phyloP scores from a whole-genome alignment of 2,113 vertebrate genomes.

The Sylvicapra grimmia region DNA sequence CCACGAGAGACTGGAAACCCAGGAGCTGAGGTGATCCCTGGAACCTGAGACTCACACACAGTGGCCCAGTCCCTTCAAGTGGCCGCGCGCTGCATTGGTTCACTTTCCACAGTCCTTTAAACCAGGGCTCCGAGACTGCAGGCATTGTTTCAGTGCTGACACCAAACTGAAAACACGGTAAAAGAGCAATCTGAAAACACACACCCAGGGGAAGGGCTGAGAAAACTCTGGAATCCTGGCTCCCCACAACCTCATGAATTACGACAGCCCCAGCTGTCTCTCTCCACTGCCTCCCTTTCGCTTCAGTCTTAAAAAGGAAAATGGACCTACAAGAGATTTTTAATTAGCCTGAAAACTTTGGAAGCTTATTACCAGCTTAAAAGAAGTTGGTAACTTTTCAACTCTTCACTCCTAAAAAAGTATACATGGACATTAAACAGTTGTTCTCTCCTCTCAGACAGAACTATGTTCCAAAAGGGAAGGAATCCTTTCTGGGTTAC shows the following conservation, averaged over 20 bases:
- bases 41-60: neutral
- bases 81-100: neutral
- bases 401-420: conserved; percentile 8
- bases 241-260: neutral
- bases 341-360: neutral
- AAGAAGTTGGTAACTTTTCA: neutral
- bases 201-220: neutral
- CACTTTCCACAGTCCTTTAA: neutral
- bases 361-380: neutral
- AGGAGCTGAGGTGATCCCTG: neutral
- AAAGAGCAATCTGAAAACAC: neutral
- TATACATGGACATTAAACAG: neutral
- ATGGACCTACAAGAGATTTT: neutral
- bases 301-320: neutral
- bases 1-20: neutral
- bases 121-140: neutral
- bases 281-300: neutral
- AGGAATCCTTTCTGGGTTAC: neutral
- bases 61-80: neutral
- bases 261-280: neutral
- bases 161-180: neutral
- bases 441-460: neutral
- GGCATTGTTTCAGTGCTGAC: neutral
- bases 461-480: neutral
- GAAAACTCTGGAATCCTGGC: neutral